Evolutionary conservation across 2,797 vertebrate species (phyloP).

Genomic region (Molossus alvarezi): DNA sequence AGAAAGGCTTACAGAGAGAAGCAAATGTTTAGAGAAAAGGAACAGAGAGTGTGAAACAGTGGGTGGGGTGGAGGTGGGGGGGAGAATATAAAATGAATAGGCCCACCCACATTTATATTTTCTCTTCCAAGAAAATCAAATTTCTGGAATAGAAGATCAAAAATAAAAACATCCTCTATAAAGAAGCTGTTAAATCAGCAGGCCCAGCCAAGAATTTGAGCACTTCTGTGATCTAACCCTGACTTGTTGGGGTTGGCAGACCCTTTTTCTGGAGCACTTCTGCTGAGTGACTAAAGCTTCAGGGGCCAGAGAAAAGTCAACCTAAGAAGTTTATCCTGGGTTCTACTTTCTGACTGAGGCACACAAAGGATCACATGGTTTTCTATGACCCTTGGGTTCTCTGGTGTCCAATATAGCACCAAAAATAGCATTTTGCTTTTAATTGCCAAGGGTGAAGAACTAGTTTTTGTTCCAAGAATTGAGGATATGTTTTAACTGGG

Average conservation of each 20-base stretch:
- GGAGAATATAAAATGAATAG: neutral
- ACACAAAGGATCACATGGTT: neutral
- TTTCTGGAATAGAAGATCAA: conserved; percentile 88
- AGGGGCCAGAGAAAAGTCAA: conserved; percentile 80
- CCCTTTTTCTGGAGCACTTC: conserved; percentile 82
- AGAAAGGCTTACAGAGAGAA: neutral
- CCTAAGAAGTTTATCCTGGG: conserved; percentile 79
- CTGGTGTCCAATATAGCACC: conserved; percentile 65
- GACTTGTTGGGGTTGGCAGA: conserved; percentile 87
- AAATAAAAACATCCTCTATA: conserved; percentile 90
- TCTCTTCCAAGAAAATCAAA: conserved; percentile 88
- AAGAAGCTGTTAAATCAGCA: conserved; percentile 87
- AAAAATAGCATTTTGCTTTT: conserved; percentile 69
- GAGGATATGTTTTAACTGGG: conserved; percentile 34
- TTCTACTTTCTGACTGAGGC: conserved; percentile 73
- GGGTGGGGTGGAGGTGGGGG: neutral
- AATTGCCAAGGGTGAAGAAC: conserved; percentile 4
- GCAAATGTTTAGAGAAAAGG: neutral
- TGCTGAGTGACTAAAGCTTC: conserved; percentile 80
- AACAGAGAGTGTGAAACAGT: neutral
- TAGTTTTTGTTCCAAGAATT: conserved; percentile 52
- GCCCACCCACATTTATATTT: conserved; percentile 87
- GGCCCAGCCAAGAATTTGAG: conserved; percentile 86
- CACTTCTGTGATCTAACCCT: conserved; percentile 86
- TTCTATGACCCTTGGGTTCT: conserved; percentile 57